Conservation (phyloP, 2,797 vertebrate genomes). For the Schizopygopsis malacanthus region DNA sequence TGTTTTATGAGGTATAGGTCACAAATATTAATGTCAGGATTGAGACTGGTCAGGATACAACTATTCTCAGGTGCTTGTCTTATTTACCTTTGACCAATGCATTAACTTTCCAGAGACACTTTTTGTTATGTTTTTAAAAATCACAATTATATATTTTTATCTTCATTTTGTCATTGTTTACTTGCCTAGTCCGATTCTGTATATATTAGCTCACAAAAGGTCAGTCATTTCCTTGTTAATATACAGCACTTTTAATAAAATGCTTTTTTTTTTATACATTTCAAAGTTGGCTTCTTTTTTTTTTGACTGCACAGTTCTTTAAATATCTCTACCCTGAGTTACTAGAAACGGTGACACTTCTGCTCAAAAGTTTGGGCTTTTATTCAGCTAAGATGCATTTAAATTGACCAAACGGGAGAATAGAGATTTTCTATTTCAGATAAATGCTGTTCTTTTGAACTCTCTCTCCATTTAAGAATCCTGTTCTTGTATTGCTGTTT, state of each 20-base stretch:
- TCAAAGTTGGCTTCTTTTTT: not conserved
- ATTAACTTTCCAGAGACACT: not conserved
- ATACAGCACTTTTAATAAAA: constrained; percentile 48
- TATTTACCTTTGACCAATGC: not conserved
- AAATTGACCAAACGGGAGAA: not conserved
- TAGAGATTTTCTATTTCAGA: not conserved
- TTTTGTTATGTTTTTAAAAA: not conserved
- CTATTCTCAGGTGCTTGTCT: not conserved
- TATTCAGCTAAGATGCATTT: not conserved
- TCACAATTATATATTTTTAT: not conserved
- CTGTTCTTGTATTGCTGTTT: not conserved
- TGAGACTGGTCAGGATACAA: not conserved
- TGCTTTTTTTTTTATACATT: constrained; percentile 24
- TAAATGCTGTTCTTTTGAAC: not conserved
- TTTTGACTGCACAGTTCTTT: not conserved
- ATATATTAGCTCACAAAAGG: not conserved
- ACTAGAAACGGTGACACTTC: not conserved
- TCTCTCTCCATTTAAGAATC: not conserved
- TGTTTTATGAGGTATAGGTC: not conserved
- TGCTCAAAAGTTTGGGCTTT: not conserved
- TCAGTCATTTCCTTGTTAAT: constrained; percentile 42
- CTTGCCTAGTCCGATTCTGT: not conserved
- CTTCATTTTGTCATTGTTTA: not conserved
- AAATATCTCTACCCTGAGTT: not conserved
- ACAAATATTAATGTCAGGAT: not conserved